Evolutionary conservation across 2,797 vertebrate species (phyloP).

Genomic region (Numenius phaeopus): DNA sequence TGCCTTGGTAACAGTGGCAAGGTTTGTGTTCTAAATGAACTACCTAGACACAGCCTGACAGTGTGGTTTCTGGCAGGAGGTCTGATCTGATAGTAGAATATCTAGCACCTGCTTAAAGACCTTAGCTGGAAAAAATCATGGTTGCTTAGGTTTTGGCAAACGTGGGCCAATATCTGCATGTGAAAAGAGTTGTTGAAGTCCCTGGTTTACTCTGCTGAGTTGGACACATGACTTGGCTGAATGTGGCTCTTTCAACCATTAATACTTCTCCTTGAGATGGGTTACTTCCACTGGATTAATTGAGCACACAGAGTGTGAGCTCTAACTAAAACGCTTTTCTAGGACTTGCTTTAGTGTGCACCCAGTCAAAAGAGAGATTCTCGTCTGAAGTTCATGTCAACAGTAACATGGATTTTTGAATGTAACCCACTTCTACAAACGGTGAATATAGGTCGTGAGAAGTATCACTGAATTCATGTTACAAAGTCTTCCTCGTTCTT

Average conservation of each 20-base stretch:
- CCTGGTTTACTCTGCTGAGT: neutral
- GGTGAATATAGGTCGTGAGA: neutral
- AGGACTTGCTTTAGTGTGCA: neutral
- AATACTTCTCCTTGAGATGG: neutral
- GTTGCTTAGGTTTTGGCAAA: neutral
- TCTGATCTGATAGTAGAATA: neutral
- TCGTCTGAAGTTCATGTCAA: neutral
- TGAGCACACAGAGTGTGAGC: neutral
- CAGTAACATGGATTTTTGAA: neutral
- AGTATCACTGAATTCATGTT: neutral
- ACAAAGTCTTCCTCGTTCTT: neutral
- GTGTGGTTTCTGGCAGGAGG: neutral
- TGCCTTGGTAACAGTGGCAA: neutral
- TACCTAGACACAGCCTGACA: neutral
- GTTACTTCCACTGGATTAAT: neutral
- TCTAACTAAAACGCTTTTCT: neutral
- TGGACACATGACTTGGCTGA: neutral
- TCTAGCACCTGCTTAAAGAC: neutral
- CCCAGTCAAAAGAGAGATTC: neutral
- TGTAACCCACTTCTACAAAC: neutral
- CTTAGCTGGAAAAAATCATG: neutral
- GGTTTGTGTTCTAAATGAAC: accelerated
- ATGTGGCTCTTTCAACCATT: neutral
- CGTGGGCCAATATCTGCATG: neutral
- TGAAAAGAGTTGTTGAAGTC: neutral